phyloP scores from a whole-genome alignment of 1,140 invertebrate species.

The Ceratitis capitata region DNA sequence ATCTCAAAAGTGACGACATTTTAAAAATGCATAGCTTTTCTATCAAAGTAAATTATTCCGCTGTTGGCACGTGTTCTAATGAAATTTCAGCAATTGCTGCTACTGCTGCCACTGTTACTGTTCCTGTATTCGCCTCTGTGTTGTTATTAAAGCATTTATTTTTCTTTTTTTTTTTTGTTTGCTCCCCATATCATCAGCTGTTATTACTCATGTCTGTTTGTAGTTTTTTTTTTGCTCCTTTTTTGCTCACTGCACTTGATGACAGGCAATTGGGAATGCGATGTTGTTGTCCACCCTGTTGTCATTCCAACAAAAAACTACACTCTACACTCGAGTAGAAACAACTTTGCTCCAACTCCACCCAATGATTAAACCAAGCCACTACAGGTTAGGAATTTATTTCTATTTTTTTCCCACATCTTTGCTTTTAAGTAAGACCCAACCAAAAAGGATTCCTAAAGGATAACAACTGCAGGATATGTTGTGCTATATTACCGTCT shows the following conservation, averaged over 20 bases:
- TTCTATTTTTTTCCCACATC: too few relatives aligned
- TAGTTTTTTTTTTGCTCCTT: not conserved
- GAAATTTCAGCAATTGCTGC: not conserved
- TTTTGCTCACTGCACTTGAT: not conserved
- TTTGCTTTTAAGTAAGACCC: not conserved
- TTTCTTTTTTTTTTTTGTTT: too few relatives aligned
- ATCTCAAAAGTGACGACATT: too few relatives aligned
- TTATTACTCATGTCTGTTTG: not conserved
- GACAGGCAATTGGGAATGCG: slow-evolving; percentile 22
- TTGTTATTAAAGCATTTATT: not conserved
- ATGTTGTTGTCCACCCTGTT: not conserved
- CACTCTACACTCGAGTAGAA: too few relatives aligned
- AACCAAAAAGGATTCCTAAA: not conserved
- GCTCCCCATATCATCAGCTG: slow-evolving; percentile 3
- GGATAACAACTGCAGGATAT: slow-evolving; percentile 33
- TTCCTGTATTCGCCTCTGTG: not conserved
- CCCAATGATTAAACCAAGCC: not conserved
- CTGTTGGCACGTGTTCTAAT: not conserved
- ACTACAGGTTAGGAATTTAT: not conserved
- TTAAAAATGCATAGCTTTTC: not conserved
- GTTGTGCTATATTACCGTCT: slow-evolving; percentile 17
- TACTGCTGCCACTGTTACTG: not conserved
- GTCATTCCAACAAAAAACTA: not conserved
- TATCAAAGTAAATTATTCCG: not conserved
- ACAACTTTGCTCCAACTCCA: not conserved